Evolutionary conservation across 2,888 invertebrate species (phyloP).

Genomic region (Heliconius aoede): DNA sequence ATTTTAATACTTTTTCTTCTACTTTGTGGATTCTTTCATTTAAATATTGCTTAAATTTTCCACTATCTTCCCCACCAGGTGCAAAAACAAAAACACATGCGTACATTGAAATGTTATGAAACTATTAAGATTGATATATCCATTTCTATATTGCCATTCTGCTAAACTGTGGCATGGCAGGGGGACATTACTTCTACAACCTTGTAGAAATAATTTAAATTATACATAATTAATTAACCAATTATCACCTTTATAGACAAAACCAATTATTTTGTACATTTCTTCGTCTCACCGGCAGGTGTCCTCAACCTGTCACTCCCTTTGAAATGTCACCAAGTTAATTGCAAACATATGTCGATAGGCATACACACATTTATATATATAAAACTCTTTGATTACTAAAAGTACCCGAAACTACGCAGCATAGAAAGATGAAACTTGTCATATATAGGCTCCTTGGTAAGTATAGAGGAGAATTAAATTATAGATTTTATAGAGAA

Average conservation of each 20-base stretch:
- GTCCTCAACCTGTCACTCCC: slow-evolving; percentile 36
- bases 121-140: neutral
- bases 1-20: neutral
- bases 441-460: too few species aligned
- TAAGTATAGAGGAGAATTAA: neutral
- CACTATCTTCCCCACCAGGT: neutral
- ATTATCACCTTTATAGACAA: slow-evolving; percentile 41
- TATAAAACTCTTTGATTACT: neutral
- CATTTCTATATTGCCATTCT: neutral
- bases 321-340: slow-evolving; percentile 41
- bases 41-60: neutral
- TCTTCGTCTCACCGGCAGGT: slow-evolving; percentile 38
- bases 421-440: too few species aligned
- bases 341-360: slow-evolving; percentile 52
- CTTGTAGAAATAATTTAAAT: slow-evolving; percentile 16
- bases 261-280: slow-evolving; percentile 36
- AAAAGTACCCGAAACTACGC: neutral
- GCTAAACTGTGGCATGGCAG: neutral
- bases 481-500: too few species aligned
- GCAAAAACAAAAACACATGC: neutral
- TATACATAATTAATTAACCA: slow-evolving; percentile 34
- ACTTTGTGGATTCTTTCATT: neutral
- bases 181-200: neutral
- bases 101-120: neutral
- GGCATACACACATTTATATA: slow-evolving; percentile 40